Percentiles rank a stretch among this genome's conserved stretches.
Evolutionary conservation across 2,113 vertebrate genomes (phyloP).

Genomic region (Marcusenius ussheri): DNA sequence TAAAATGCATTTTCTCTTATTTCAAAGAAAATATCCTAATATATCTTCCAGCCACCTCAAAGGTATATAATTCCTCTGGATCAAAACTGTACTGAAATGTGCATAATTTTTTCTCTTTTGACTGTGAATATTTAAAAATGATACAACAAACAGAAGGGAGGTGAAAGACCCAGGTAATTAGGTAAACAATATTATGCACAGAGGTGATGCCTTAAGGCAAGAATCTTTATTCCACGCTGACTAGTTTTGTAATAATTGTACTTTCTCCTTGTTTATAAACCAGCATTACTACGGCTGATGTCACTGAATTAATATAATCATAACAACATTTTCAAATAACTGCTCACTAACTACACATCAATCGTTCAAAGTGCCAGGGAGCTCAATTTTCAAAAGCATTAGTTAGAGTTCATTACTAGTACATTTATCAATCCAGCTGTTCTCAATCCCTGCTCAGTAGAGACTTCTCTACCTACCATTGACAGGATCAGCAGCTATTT

Average conservation of each 20-base stretch:
- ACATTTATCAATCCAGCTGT: neutral
- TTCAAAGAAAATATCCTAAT: neutral
- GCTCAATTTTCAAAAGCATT: neutral
- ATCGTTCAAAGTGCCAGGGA: neutral
- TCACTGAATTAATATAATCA: neutral
- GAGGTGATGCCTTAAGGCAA: slow-evolving; percentile 5
- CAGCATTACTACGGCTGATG: neutral
- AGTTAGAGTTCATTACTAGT: neutral
- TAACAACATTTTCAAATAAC: neutral
- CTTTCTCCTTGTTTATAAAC: neutral
- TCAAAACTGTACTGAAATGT: neutral
- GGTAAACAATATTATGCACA: neutral
- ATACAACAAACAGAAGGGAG: neutral
- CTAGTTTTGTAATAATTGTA: neutral
- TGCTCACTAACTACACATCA: neutral
- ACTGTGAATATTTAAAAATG: neutral
- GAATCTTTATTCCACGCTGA: neutral
- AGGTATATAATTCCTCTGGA: neutral
- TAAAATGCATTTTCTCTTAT: neutral
- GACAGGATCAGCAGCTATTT: neutral
- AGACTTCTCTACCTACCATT: neutral
- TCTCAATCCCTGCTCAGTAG: neutral
- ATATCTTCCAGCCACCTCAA: neutral
- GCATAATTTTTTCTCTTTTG: neutral
- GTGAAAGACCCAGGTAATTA: neutral